phyloP scores from a whole-genome alignment of 2,888 invertebrate species.

The Amblyjoppa proteus region DNA sequence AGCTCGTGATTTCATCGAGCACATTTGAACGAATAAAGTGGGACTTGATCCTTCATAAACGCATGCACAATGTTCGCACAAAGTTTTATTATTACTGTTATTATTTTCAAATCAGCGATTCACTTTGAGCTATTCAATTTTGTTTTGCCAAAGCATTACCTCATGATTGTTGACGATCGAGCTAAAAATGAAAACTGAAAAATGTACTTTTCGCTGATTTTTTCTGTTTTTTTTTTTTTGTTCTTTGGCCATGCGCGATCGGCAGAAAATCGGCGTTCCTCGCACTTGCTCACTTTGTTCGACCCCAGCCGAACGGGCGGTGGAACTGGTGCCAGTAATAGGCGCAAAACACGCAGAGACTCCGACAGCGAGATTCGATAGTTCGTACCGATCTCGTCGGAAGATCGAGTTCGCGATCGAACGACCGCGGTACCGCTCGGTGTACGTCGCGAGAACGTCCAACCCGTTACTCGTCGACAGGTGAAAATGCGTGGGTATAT shows the following conservation, averaged over 20 bases:
- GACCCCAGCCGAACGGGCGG: neutral
- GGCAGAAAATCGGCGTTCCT: neutral
- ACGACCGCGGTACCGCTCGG: conserved; percentile 25
- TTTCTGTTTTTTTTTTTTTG: neutral
- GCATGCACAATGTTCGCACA: neutral
- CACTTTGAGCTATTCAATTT: neutral
- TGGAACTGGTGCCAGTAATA: conserved; percentile 23
- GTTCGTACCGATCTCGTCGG: conserved; percentile 21
- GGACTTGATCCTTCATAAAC: neutral
- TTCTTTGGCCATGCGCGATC: neutral
- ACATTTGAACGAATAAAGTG: neutral
- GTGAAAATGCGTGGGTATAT: conserved; percentile 69
- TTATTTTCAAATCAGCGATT: neutral
- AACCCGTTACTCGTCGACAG: conserved; percentile 56
- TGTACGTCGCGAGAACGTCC: conserved; percentile 16
- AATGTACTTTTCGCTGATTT: neutral
- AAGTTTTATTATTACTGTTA: neutral
- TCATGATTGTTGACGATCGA: neutral
- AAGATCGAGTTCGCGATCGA: conserved; percentile 37
- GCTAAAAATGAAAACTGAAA: neutral
- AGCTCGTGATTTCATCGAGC: neutral
- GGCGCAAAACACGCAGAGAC: conserved; percentile 16
- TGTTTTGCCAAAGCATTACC: neutral
- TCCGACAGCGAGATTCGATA: conserved; percentile 11
- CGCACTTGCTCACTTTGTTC: neutral